Evolutionary conservation across 1,140 invertebrate genomes (phyloP).

Genomic region (Potamilus streckersoni): DNA sequence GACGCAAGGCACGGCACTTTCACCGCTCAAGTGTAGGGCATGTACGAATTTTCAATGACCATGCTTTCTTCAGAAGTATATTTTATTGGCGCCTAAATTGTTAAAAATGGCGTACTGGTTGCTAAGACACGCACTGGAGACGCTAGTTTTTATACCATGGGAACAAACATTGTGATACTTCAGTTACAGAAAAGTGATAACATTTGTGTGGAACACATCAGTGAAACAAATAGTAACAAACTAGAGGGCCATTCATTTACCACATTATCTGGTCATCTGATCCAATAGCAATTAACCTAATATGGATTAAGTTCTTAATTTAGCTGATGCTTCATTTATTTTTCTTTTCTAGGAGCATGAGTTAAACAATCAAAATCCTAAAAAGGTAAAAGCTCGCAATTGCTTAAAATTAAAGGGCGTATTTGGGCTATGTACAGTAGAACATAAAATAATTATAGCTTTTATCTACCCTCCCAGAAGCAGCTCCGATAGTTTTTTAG

Average conservation of each 20-base stretch:
- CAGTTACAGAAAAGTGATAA: slow-evolving; percentile 14
- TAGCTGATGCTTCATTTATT: too few species aligned
- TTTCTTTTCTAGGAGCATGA: too few species aligned
- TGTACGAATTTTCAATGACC: slow-evolving; percentile 25
- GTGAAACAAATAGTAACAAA: slow-evolving; percentile 17
- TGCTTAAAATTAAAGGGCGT: too few species aligned
- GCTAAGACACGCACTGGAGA: slow-evolving; percentile 17
- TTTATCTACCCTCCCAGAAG: too few species aligned
- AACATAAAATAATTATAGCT: too few species aligned
- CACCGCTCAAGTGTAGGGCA: slow-evolving; percentile 9
- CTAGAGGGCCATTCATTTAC: slow-evolving; percentile 15
- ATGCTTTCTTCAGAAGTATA: slow-evolving; percentile 7
- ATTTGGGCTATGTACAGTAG: too few species aligned
- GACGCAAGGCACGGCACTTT: slow-evolving; percentile 27
- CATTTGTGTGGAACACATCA: slow-evolving; percentile 25
- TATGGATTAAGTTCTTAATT: too few species aligned
- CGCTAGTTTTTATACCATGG: slow-evolving; percentile 11
- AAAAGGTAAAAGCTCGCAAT: too few species aligned
- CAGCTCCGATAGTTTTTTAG: too few species aligned
- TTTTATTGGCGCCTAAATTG: slow-evolving; percentile 22
- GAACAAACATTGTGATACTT: slow-evolving; percentile 6
- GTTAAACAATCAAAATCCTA: too few species aligned
- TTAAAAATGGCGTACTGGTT: slow-evolving; percentile 12
- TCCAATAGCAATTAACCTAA: slow-evolving; percentile 2
- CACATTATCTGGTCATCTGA: slow-evolving; percentile 28